These are phyloP conservation scores for Oreohelix idahoensis DNA, from an alignment of 1,140 invertebrate genomes.

Conservation along the genomic window DNA sequence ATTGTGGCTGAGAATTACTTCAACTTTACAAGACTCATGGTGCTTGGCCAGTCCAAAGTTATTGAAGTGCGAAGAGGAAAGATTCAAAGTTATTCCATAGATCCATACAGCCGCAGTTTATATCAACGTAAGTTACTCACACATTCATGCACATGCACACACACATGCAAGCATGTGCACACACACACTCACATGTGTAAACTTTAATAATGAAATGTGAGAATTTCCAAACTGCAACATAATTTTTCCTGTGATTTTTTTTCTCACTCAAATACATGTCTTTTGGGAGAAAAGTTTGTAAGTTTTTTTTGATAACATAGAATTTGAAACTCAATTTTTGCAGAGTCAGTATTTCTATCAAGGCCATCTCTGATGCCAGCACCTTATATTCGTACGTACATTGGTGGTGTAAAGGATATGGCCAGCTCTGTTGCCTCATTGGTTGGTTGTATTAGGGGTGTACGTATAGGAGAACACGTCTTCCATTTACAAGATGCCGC, in stretches of 20 bases:
- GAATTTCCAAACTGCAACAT: too few species aligned
- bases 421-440: slow-evolving; percentile 66
- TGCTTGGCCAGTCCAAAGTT: slow-evolving; percentile 59
- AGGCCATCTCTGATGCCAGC: not conserved
- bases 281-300: too few species aligned
- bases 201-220: too few species aligned
- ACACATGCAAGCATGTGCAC: too few species aligned
- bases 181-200: too few species aligned
- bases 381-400: slow-evolving; percentile 89
- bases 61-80: slow-evolving; percentile 79
- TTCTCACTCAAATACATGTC: too few species aligned
- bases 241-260: too few species aligned
- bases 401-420: slow-evolving; percentile 84
- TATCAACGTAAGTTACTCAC: slow-evolving; percentile 34
- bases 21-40: slow-evolving; percentile 77
- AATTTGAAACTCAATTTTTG: not conserved
- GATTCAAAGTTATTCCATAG: slow-evolving; percentile 46
- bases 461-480: slow-evolving; percentile 86
- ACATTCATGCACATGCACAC: too few species aligned
- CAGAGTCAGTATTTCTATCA: not conserved
- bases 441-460: slow-evolving; percentile 86
- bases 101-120: slow-evolving; percentile 47
- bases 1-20: slow-evolving; percentile 86
- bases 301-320: too few species aligned
- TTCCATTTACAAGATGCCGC: slow-evolving; percentile 79